Conservation (phyloP, 2,113 vertebrate species). For the Chloebia gouldiae region DNA sequence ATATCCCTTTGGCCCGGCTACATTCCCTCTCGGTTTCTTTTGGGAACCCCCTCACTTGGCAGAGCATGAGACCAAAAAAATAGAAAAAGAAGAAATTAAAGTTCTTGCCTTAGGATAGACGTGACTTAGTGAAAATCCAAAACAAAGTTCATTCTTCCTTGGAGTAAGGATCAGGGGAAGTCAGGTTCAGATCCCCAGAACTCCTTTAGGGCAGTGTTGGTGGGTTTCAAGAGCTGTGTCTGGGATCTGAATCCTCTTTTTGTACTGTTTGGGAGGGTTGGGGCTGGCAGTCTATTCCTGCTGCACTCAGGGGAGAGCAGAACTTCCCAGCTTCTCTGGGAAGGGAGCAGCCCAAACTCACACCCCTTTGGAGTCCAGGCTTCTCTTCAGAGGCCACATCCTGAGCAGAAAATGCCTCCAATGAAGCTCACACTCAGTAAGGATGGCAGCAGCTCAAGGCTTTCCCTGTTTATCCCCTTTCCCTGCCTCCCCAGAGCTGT, state of each 20-base stretch:
- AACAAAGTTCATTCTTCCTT: no score
- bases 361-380: no score
- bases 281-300: not conserved
- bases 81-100: no score
- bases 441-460: not conserved
- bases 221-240: not conserved
- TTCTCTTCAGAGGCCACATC: not conserved
- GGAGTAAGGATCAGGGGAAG: no score
- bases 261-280: not conserved
- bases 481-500: fast-evolving
- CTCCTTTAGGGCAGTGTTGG: not conserved
- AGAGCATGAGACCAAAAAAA: no score
- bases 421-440: not conserved
- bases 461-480: not conserved
- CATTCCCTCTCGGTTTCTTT: no score
- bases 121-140: no score
- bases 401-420: not conserved
- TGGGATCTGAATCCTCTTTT: not conserved
- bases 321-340: not conserved
- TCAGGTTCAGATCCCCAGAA: no score
- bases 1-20: no score
- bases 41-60: no score
- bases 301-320: not conserved
- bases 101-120: no score
- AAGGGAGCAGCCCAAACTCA: not conserved